Base-by-base conservation (phyloP, 1,140 invertebrate genomes). In the Cyrtorhinus lividipennis region DNA sequence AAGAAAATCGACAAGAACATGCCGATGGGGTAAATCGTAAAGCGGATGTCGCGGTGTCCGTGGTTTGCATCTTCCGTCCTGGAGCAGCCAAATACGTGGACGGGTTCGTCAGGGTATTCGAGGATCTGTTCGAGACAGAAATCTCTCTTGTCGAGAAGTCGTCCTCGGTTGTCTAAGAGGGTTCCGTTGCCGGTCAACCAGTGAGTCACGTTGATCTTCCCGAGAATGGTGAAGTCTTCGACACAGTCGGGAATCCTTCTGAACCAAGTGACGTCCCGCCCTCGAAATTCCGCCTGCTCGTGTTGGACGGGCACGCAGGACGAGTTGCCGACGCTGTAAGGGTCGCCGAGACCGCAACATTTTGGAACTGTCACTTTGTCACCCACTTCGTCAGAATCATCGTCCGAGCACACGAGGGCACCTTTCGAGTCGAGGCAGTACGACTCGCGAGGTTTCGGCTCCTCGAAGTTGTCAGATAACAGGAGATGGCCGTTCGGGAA, bases 1-100 rank as follows among this genome's bases (percentile, higher is more conserved):
- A 90, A 90, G 58, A 86, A 79, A 1, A 83, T 84, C 62, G 85
- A 87, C 62, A 89, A 79, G 59, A 87, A 79, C 67, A 89, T 77
- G 46, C 83, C 84, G n/a, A 83, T 79, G 44, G 85, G 82, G 68
- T 88, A 87, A 26, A 88, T 72, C 0, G 78, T 81, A 69, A 84
- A 82, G 15, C 82, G 74, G 23, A 84, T 70, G 68, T 82, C 80
- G 67, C 81, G 78, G 64, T 76, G 75, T 63, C 78, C 75, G 38
- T 79, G 77, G 8, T 75, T 73, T 2, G 58, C n/a, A 24, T 61
- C 58, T 8, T 13, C n/a, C 22, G 18, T 24, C 12, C 65, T 62
- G 24, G 63, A 64, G 72, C 85, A 87, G 2, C 81, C 79, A 66
- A 86, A 81, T 66, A 87, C 79, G 64, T 77, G 78, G 22, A 78